phyloP scores from a whole-genome alignment of 2,888 invertebrate species.

The Noctua fimbriata region DNA sequence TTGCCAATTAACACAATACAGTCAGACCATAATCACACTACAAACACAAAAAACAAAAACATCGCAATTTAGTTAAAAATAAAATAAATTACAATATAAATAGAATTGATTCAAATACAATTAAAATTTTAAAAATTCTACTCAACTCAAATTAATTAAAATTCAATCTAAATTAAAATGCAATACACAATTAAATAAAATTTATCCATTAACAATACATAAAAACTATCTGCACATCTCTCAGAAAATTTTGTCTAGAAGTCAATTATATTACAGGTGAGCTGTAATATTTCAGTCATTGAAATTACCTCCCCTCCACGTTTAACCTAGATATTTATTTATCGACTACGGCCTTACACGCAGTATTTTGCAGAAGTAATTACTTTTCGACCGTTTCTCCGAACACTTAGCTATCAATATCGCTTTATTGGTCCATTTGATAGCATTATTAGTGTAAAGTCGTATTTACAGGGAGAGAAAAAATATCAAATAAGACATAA shows the following conservation, averaged over 20 bases:
- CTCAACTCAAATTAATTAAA: no score
- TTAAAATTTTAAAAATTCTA: no score
- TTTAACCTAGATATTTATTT: not conserved
- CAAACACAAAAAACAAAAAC: no score
- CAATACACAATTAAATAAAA: no score
- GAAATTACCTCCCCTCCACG: not conserved
- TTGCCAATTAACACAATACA: no score
- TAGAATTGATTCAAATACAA: no score
- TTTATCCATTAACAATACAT: no score
- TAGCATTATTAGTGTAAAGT: conserved; percentile 28
- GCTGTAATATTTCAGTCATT: not conserved
- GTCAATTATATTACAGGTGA: not conserved
- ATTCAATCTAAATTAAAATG: no score
- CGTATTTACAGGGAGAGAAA: conserved; percentile 6
- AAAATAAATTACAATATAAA: no score
- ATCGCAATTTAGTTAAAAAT: no score
- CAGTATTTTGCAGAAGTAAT: conserved; percentile 4
- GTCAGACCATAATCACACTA: no score
- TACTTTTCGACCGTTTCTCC: conserved; percentile 11
- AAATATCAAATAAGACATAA: conserved; percentile 1
- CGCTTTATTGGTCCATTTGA: conserved; percentile 32
- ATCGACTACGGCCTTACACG: not conserved
- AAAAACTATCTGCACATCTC: no score
- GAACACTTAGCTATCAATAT: conserved; percentile 31
- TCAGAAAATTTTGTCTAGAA: not conserved